Evolutionary conservation across 2,797 vertebrate genomes (phyloP).

Genomic region (Melanogrammus aeglefinus): DNA sequence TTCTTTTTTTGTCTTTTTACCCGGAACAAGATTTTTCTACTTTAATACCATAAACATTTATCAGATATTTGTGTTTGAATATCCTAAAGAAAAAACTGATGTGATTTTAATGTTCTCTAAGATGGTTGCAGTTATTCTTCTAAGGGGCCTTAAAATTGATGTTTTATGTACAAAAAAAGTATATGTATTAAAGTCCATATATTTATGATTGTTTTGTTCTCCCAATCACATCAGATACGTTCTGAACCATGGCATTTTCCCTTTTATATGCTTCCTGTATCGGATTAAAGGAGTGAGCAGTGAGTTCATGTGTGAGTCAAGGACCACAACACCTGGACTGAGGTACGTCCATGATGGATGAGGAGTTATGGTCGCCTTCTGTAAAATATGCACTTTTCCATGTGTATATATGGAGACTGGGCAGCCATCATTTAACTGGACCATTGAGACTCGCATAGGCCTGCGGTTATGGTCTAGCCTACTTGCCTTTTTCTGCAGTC

Average conservation of each 20-base stretch:
- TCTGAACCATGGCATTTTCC: slow-evolving; percentile 32
- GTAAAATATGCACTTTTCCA: too few relatives aligned
- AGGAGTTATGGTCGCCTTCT: too few relatives aligned
- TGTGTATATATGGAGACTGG: too few relatives aligned
- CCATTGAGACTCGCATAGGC: too few relatives aligned
- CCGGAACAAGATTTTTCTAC: slow-evolving; percentile 49
- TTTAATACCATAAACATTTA: slow-evolving; percentile 33
- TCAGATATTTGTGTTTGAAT: slow-evolving; percentile 41
- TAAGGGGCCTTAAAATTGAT: slow-evolving; percentile 62
- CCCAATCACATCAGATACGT: slow-evolving; percentile 53
- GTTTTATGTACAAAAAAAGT: slow-evolving; percentile 65
- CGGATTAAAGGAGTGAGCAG: background rate
- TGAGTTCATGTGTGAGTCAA: background rate
- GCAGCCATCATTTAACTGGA: too few relatives aligned
- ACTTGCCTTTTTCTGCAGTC: too few relatives aligned
- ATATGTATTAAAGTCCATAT: slow-evolving; percentile 63
- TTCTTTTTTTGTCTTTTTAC: slow-evolving; percentile 33
- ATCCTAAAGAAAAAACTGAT: slow-evolving; percentile 34
- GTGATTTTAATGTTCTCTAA: slow-evolving; percentile 44
- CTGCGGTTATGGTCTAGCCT: too few relatives aligned
- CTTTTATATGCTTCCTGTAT: background rate
- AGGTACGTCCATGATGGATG: background rate
- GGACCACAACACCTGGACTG: background rate
- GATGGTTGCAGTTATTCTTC: slow-evolving; percentile 56
- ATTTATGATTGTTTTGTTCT: slow-evolving; percentile 65